These are phyloP conservation scores for Pluvianellus socialis DNA, from an alignment of 2,113 vertebrate species.

Conservation along the genomic window DNA sequence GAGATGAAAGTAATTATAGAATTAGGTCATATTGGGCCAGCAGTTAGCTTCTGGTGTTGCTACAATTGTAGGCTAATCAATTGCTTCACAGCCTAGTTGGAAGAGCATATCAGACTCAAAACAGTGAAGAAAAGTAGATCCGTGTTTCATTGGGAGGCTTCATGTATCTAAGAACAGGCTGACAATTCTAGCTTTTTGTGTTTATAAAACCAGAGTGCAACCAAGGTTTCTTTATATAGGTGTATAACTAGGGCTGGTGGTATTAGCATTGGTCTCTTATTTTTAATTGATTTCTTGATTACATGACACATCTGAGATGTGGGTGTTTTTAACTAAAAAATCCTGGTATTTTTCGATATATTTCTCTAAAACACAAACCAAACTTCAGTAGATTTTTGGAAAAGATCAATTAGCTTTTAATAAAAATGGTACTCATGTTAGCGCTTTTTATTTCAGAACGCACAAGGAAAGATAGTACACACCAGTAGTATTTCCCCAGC, in stretches of 20 bases:
- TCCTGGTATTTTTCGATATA: neutral
- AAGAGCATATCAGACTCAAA: neutral
- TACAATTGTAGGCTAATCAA: neutral
- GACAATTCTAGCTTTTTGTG: neutral
- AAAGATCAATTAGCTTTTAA: neutral
- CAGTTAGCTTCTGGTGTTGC: neutral
- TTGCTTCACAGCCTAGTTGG: neutral
- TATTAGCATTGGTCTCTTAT: neutral
- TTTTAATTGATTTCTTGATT: neutral
- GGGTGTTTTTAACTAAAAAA: neutral
- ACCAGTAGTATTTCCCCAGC: neutral
- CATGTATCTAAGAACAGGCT: neutral
- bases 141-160: neutral
- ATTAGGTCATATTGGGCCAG: neutral
- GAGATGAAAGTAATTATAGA: neutral
- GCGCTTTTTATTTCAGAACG: neutral
- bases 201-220: neutral
- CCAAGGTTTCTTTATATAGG: neutral
- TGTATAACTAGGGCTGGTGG: neutral
- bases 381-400: neutral
- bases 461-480: neutral
- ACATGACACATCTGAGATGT: neutral
- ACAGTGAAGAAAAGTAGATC: neutral
- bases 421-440: neutral
- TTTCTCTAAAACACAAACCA: neutral